Conservation (phyloP, 2,113 vertebrate genomes). For the Oceanites oceanicus region DNA sequence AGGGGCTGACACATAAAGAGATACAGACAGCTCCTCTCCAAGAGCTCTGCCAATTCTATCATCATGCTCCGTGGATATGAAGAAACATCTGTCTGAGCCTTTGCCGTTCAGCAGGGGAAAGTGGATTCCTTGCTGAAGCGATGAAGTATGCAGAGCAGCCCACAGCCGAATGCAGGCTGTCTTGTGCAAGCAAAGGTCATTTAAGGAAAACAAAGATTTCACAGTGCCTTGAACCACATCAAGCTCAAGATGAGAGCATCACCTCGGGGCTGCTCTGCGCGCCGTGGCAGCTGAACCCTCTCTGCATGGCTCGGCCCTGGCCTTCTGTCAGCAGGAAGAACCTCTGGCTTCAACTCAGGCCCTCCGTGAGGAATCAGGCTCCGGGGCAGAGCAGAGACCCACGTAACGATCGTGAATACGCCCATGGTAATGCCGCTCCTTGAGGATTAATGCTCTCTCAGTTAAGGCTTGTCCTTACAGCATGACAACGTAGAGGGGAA, state of each 20-base stretch:
- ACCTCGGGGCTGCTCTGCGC: neutral
- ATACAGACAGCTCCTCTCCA: neutral
- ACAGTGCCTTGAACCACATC: neutral
- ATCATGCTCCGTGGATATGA: neutral
- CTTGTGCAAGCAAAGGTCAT: neutral
- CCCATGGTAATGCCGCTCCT: neutral
- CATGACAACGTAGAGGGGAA: accelerated
- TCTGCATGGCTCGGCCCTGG: neutral
- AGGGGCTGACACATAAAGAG: neutral
- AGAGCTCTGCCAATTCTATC: neutral
- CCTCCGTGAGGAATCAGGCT: neutral
- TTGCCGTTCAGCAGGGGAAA: neutral
- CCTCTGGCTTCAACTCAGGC: neutral
- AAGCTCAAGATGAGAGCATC: neutral
- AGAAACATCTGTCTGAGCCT: conserved; percentile 9
- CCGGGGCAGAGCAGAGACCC: neutral
- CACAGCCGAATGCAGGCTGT: neutral
- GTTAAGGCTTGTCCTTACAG: neutral
- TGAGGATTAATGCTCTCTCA: neutral
- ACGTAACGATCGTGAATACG: accelerated
- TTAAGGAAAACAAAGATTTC: neutral
- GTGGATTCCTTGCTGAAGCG: neutral
- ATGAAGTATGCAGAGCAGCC: neutral
- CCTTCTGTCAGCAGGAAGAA: neutral
- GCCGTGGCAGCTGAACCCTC: neutral